phyloP scores from a whole-genome alignment of 1,140 invertebrate species.

The Thaumatotibia leucotreta region DNA sequence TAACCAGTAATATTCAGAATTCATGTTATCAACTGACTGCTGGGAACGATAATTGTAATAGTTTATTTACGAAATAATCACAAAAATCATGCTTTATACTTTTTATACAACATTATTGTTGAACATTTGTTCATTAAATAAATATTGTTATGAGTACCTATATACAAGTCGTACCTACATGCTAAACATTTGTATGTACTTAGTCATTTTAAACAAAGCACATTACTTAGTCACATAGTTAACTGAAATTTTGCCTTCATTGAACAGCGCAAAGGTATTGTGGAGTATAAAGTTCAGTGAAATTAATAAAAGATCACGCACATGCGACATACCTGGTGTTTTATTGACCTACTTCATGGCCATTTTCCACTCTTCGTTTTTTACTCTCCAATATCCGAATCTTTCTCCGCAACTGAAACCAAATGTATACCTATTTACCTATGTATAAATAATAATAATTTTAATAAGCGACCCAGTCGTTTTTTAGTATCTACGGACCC shows the following conservation, averaged over 20 bases:
- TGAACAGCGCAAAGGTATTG: slow-evolving; percentile 61
- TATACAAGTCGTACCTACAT: slow-evolving; percentile 44
- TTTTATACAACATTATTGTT: slow-evolving; percentile 55
- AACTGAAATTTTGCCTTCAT: slow-evolving; percentile 56
- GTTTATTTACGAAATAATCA: slow-evolving; percentile 31
- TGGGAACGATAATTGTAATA: slow-evolving; percentile 26
- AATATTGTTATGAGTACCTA: slow-evolving; percentile 38
- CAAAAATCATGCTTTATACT: slow-evolving; percentile 52
- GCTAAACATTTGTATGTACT: slow-evolving; percentile 42
- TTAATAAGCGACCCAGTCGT: too few species aligned
- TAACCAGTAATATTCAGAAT: slow-evolving; percentile 5
- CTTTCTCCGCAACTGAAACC: too few species aligned
- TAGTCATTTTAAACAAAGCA: slow-evolving; percentile 63
- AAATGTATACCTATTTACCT: too few species aligned
- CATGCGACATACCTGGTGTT: slow-evolving; percentile 55
- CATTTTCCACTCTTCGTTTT: too few species aligned
- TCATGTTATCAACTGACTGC: slow-evolving; percentile 33
- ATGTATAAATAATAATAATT: too few species aligned
- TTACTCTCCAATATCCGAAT: too few species aligned
- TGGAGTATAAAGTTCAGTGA: slow-evolving; percentile 57
- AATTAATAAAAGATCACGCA: slow-evolving; percentile 67
- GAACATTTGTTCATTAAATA: slow-evolving; percentile 46
- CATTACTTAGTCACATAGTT: slow-evolving; percentile 62
- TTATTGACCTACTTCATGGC: too few species aligned
- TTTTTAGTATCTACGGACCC: too few species aligned